A percentile compares a stretch with the other conserved stretches of the same genome.
phyloP scores from a whole-genome alignment of 2,888 invertebrate genomes.

The Elmis aenea region DNA sequence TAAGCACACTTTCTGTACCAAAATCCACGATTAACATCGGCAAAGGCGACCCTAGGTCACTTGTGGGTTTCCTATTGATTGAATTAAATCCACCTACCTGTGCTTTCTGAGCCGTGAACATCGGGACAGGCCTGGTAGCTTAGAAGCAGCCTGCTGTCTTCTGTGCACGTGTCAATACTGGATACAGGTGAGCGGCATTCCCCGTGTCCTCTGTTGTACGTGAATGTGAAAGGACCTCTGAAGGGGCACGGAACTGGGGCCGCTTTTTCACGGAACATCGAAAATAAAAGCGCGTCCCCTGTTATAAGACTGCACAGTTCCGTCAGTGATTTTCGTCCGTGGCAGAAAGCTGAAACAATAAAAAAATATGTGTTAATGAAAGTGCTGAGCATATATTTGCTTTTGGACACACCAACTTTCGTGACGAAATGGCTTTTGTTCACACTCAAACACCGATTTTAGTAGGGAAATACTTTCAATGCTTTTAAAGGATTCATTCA shows the following conservation, averaged over 20 bases:
- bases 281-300: conserved; percentile 82
- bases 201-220: conserved; percentile 87
- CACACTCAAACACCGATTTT: too few relatives aligned
- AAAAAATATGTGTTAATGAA: too few relatives aligned
- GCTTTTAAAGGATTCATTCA: too few relatives aligned
- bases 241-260: conserved; percentile 86
- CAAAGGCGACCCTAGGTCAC: too few relatives aligned
- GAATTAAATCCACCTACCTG: too few relatives aligned
- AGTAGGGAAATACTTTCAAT: too few relatives aligned
- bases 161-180: conserved; percentile 90
- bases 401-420: too few relatives aligned
- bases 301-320: conserved; percentile 82
- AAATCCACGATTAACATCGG: background rate
- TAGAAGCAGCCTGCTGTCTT: conserved; percentile 82
- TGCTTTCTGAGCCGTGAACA: conserved; percentile 84
- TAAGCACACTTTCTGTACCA: too few relatives aligned
- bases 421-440: too few relatives aligned
- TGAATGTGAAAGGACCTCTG: conserved; percentile 84
- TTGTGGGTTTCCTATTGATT: too few relatives aligned
- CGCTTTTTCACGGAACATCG: conserved; percentile 85
- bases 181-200: conserved; percentile 86
- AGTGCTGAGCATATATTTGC: too few relatives aligned
- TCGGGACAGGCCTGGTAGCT: conserved; percentile 93
- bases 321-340: conserved; percentile 67
- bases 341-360: conserved; percentile 74